Evolutionary conservation across 2,888 invertebrate genomes (phyloP), one percentile per base, ranked within the genome.

Genomic region (Allolobophora icterica): DNA sequence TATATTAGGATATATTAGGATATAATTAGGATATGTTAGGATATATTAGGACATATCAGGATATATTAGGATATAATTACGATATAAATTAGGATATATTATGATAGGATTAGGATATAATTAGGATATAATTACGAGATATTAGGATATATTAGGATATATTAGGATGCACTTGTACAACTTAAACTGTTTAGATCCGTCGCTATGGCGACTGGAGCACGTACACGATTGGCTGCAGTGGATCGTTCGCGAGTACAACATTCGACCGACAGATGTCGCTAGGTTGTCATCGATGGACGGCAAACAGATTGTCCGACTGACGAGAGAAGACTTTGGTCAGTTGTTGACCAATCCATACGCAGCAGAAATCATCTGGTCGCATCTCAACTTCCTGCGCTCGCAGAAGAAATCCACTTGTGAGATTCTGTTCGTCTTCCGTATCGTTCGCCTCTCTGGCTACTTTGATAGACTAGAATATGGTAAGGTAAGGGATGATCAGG

Each of bases 211-310:
- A 45, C 40, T 90, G 34, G 91, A 91, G n/a, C 89, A 91, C 35
- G 89, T 84, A 8, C 89, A 91, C n/a, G 42, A 89, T n/a, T 91
- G 91, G 91, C 58, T 91, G 89, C 89, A 89, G 40, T 45, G 89
- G 30, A 33, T 91, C 40, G 84, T 89, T 45, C 83, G 42, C 19
- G 91, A 91, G 84, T 91, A 90, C 84, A 89, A 91, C 90, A 89
- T 91, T 71, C 83, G 90, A 33, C 91, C 91, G 38, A 89, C 83
- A 34, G 91, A 91, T 38, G 71, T 91, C 45, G 38, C 89, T n/a
- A 91, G 89, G 40, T 34, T 91, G n/a, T 42, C 71, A 35, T 91
- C 91, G n/a, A 83, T 91, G 89, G 91, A 91, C 52, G 91, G 91
- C 71, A 91, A 90, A 34, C 91, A 89, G 58, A 34, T 87, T 19